phyloP scores from a whole-genome alignment of 2,888 invertebrate genomes.

The Argynnis bischoffii region DNA sequence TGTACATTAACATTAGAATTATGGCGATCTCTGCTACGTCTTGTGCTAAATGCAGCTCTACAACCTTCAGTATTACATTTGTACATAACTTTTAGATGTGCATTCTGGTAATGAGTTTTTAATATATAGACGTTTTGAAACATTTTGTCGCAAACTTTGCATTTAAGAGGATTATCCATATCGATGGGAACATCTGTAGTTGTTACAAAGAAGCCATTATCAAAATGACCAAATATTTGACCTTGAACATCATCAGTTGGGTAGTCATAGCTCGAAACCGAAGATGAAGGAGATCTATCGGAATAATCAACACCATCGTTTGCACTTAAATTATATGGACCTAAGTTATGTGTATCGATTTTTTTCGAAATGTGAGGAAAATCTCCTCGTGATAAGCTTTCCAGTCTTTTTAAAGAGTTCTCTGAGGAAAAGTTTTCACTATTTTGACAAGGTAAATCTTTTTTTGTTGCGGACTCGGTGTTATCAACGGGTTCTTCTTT shows the following conservation, averaged over 20 bases:
- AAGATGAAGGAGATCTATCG: slow-evolving; percentile 83
- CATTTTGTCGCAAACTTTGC: slow-evolving; percentile 95
- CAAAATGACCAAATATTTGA: slow-evolving; percentile 87
- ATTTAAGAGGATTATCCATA: slow-evolving; percentile 94
- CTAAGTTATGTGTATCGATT: slow-evolving; percentile 54
- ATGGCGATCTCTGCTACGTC: slow-evolving; percentile 95
- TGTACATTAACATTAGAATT: slow-evolving; percentile 95
- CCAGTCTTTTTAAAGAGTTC: slow-evolving; percentile 89
- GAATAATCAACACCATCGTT: slow-evolving; percentile 69
- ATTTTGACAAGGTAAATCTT: slow-evolving; percentile 42
- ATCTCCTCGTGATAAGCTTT: slow-evolving; percentile 90
- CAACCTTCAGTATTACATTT: slow-evolving; percentile 97
- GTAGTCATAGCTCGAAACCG: slow-evolving; percentile 82
- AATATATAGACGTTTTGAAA: slow-evolving; percentile 97
- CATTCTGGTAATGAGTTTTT: slow-evolving; percentile 97
- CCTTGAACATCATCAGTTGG: slow-evolving; percentile 84
- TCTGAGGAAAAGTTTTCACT: slow-evolving; percentile 74
- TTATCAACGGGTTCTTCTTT: slow-evolving; percentile 68
- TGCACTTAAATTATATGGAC: slow-evolving; percentile 66
- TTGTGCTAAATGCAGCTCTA: slow-evolving; percentile 96
- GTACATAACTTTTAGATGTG: slow-evolving; percentile 97
- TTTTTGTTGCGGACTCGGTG: slow-evolving; percentile 60
- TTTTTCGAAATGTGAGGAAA: slow-evolving; percentile 80
- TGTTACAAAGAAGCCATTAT: slow-evolving; percentile 87
- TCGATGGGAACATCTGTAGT: slow-evolving; percentile 94